Evolutionary conservation across 2,888 invertebrate genomes (phyloP), one percentile per base, ranked within the genome.

Genomic region (Leptopterna dolabrata): DNA sequence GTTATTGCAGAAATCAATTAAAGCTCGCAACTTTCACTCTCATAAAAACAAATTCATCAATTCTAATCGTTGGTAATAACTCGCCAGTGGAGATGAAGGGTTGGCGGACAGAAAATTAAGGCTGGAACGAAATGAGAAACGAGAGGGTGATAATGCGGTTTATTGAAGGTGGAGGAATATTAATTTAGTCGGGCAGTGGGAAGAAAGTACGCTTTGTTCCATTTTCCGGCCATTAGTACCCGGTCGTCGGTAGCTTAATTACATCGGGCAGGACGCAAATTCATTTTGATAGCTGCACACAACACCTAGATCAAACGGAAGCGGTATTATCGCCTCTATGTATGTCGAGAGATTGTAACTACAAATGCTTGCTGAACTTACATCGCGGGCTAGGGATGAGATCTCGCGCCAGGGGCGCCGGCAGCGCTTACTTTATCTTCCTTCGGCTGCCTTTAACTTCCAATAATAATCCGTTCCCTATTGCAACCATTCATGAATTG

Each of bases 171-270:
- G 63, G 63, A 19, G 24, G 63, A 63, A 63, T 63, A 63, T 63
- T 63, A 63, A 63, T 63, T 19, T 19, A 63, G 63, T 63, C 63
- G 19, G 63, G 63, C 24, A 24, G 63, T 19, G 63, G 24, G 63
- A 63, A 27, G 63, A 63, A 63, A 63, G 63, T 63, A 24, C 63
- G 63, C 63, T 63, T 63, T 63, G 63, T 63, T 63, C 76, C 27
- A 29, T 76, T 76, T 76, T 76, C 76, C 76, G 43, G 76, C 76
- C 76, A 76, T 76, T 43, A 76, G 76, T n/a, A 76, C 76, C 14
- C 24, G 63, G 1, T 63, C 63, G 24, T 63, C 63, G 63, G 63
- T 19, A 63, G 63, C 63, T 63, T 63, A 63, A 63, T 63, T 63
- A 63, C 63, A 24, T 24, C 24, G 51, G 63, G 19, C 6, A 63